Evolutionary conservation across 1,140 invertebrate genomes (phyloP), one percentile per base, ranked within the genome.

Genomic region (Ericerus pela): DNA sequence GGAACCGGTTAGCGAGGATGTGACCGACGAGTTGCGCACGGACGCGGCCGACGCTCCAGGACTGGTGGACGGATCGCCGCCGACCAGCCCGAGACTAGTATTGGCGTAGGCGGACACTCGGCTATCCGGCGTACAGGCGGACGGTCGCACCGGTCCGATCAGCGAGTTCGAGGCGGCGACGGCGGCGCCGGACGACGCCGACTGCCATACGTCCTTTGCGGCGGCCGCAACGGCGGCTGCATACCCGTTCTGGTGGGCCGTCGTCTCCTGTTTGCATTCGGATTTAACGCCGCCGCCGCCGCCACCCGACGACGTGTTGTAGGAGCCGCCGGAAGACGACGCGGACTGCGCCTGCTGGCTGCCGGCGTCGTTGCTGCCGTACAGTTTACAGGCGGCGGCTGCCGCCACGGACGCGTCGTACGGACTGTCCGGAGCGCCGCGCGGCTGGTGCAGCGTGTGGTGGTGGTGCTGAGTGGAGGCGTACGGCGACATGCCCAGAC

Each of bases 351-450:
- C 74, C 56, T 75, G 75, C 60, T 80, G 74, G 60, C 75, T 73
- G 11, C 70, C 70, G 47, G 75, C 69, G 38, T 75, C 69, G n/a
- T 78, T 71, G 55, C 79, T 77, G 37, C 80, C 81, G 66, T 87
- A 88, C 1, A 87, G 73, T 69, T 89, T 90, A 68, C 87, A 91
- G 29, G 79, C 79, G 29, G 79, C 79, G n/a, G 78, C 77, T 10
- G 85, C 85, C 11, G 86, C 85, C 38, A 89, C 85, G 60, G 84
- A 88, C 1, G 86, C 87, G 65, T 89, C 86, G 72, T 90, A 90
- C 1, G 86, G 85, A 38, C 85, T 88, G 64, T 89, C 86, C 69
- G 88, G 86, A 36, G 84, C 82, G 60, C 86, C 84, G 64, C 85
- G 75, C 43, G 80, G 76, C 62, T 84, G 82, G 57, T 81, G 81